Base-by-base conservation (phyloP, 2,888 invertebrate species). In the Sphecodes monilicornis region DNA sequence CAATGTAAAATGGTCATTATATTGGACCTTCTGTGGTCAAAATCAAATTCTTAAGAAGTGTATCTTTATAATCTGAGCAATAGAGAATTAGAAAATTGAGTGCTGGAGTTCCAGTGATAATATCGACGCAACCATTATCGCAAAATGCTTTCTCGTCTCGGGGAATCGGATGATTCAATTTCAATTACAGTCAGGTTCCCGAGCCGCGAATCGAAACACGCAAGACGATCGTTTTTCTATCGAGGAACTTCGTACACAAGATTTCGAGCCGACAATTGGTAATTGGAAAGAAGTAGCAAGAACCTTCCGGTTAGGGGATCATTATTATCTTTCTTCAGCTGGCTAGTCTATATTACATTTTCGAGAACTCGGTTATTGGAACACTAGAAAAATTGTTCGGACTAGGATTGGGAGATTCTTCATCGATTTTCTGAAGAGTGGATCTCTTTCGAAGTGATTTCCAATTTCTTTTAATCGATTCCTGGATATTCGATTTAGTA, bases 311-410 rank as follows among this genome's bases (percentile, higher is more conserved):
- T 46, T n/a, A 26, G 13, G 32, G 43, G 11, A 68, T 76, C 68
- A 68, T 85, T 78, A 69, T 74, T 79, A 73, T 74, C 79, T 68
- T 74, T 73, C 74, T 57, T 54, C 60, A 43, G 11, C 54, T 36
- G 41, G 80, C 66, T 46, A 50, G 68, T 80, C 73, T 81, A 78
- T 76, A 72, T 85, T 85, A 80, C 70, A 69, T 69, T 75, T 75
- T 66, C 46, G 69, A 75, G 73, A 81, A 46, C 71, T 78, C 74
- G 43, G 80, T 57, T 74, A 75, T 78, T 77, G 86, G 82, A 86
- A 86, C 77, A 70, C 66, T 68, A 68, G 64, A 75, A 81, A 41
- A 83, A 87, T 87, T 74, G 78, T 54, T 80, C 60, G 76, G 81
- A n/a, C n/a, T n/a, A n/a, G n/a, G n/a, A n/a, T n/a, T n/a, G n/a